Base-by-base conservation (phyloP, 1,140 invertebrate genomes). In the Oryzaephilus surinamensis region DNA sequence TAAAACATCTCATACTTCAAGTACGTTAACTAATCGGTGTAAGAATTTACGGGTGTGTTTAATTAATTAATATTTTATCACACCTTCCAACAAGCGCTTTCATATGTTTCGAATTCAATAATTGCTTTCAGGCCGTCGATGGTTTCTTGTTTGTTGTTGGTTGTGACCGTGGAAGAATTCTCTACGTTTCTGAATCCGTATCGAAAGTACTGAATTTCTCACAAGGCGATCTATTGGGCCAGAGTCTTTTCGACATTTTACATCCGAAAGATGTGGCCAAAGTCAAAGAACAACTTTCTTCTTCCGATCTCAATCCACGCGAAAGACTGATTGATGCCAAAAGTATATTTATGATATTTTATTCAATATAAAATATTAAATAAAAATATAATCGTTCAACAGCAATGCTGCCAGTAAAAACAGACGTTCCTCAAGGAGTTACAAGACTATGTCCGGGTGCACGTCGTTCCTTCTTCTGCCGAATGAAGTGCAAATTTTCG, bases 221-320 rank as follows among this genome's bases (percentile, higher is more conserved):
- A 33, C 85, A 89, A 73, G 71, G 74, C 36, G 91, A 97, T 57
- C 64, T 97, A 15, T 66, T 95, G 21, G 90, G 90, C 1, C 89
- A 94, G 64, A 94, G 87, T 57, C 78, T 89, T 72, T 95, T 96
- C 64, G 91, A 96, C 60, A 90, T 95, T 34, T 65, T 97, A 3
- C 91, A 97, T 63, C 91, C 91, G 0, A 91, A 93, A 62, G 91
- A 96, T 62, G 84, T 96, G 19, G 81, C 79, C 29, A 95, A 94
- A 64, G 87, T 95, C 1, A 97, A 96, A 62, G 91, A 95, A 58
- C 92, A 97, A 58, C 67, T 97, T 0, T 91, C 88, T 0, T 89
- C 88, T 0, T 84, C 86, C 0, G 88, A 95, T 66, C 72, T 92
- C 13, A 85, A 82, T 52, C 86, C 90, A 0, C 65, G 90, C 16